Conservation (phyloP, 2,888 invertebrate species). For the Volucella inflata region DNA sequence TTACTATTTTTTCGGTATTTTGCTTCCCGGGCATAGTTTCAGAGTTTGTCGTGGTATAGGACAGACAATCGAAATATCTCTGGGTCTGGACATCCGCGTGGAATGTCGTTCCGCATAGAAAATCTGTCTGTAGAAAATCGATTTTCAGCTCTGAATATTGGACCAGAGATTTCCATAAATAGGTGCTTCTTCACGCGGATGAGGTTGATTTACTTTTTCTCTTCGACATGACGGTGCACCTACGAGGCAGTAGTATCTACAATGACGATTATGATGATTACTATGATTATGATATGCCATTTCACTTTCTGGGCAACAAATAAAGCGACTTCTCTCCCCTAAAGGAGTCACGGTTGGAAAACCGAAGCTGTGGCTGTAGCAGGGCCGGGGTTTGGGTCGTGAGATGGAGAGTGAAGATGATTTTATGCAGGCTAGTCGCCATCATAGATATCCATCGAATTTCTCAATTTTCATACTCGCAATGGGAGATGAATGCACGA, state of each 20-base stretch:
- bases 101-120: constrained; percentile 48
- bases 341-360: constrained; percentile 16
- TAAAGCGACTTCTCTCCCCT: constrained; percentile 2
- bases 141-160: constrained; percentile 68
- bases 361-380: constrained; percentile 14
- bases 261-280: constrained; percentile 48
- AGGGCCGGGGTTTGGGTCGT: constrained; percentile 39
- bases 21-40: background rate
- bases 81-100: constrained; percentile 5
- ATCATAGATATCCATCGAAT: constrained; percentile 59
- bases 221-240: constrained; percentile 1
- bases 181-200: constrained; percentile 67
- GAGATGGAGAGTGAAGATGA: background rate
- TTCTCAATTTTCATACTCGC: constrained; percentile 68
- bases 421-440: constrained; percentile 9
- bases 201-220: constrained; percentile 12
- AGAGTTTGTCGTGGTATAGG: background rate
- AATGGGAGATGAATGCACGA: constrained; percentile 27
- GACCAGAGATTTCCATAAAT: constrained; percentile 63
- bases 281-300: constrained; percentile 27
- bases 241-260: constrained; percentile 26
- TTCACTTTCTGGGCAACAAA: constrained; percentile 31
- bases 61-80: background rate
- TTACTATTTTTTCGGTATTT: background rate
- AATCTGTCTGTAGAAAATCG: constrained; percentile 40